phyloP scores from a whole-genome alignment of 2,797 vertebrate species.

The Ctenochaetus hawaiiensis region DNA sequence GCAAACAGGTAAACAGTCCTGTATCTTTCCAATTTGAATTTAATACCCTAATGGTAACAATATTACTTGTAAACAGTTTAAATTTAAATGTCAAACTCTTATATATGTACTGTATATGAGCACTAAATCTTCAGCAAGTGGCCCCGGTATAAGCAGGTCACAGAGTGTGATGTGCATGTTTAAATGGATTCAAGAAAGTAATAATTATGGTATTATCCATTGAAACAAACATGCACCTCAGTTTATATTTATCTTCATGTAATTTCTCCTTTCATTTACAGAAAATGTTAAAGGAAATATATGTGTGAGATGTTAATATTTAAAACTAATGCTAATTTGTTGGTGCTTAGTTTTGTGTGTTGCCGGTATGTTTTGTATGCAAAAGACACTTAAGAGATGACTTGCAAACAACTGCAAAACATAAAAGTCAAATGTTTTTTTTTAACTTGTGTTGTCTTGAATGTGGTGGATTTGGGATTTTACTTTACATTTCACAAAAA shows the following conservation, averaged over 20 bases:
- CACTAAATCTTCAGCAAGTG: slow-evolving; percentile 16
- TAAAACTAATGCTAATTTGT: slow-evolving; percentile 23
- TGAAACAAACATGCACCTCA: slow-evolving; percentile 63
- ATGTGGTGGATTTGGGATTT: slow-evolving; percentile 45
- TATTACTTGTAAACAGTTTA: slow-evolving; percentile 19
- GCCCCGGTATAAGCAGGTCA: slow-evolving; percentile 60
- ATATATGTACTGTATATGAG: slow-evolving; percentile 44
- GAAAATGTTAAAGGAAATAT: slow-evolving; percentile 61
- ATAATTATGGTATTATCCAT: slow-evolving; percentile 50
- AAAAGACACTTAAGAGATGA: slow-evolving; percentile 61
- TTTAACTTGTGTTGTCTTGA: slow-evolving; percentile 34
- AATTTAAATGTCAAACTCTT: slow-evolving; percentile 18
- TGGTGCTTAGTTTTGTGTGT: slow-evolving; percentile 52
- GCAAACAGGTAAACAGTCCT: slow-evolving; percentile 54
- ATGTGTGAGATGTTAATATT: slow-evolving; percentile 35
- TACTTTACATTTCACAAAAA: slow-evolving; percentile 67
- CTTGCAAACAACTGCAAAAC: slow-evolving; percentile 67
- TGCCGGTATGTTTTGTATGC: slow-evolving; percentile 60
- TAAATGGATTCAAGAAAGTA: slow-evolving; percentile 55
- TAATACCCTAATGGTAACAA: background rate
- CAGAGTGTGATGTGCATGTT: slow-evolving; percentile 60
- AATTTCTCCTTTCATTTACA: slow-evolving; percentile 59
- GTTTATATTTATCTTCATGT: slow-evolving; percentile 20
- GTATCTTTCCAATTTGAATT: slow-evolving; percentile 24
- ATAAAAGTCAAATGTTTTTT: slow-evolving; percentile 18